These are phyloP conservation scores for Scylla paramamosain DNA, from an alignment of 1,140 invertebrate genomes.

Conservation along the genomic window DNA sequence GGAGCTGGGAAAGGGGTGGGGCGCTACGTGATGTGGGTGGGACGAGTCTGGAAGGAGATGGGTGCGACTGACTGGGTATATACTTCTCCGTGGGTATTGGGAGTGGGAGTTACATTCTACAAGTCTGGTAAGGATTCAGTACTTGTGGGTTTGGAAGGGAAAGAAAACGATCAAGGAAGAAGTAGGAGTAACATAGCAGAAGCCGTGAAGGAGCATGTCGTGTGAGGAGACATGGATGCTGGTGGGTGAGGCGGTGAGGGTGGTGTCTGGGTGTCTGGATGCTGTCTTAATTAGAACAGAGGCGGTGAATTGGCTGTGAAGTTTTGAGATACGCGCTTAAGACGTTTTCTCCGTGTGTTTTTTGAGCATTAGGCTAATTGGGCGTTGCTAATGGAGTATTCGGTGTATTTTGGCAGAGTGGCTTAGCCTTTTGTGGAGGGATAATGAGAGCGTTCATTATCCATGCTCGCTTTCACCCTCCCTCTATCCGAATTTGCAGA, in stretches of 20 bases:
- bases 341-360: slow-evolving; percentile 49
- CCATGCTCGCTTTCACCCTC: not conserved
- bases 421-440: slow-evolving; percentile 54
- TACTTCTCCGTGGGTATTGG: too few relatives aligned
- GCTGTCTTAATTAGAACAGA: slow-evolving; percentile 59
- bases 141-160: not conserved
- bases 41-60: too few relatives aligned
- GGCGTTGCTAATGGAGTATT: slow-evolving; percentile 59
- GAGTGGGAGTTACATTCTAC: too few relatives aligned
- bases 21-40: not conserved
- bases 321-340: slow-evolving; percentile 64
- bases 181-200: not conserved
- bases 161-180: not conserved
- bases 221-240: not conserved
- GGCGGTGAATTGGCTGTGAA: slow-evolving; percentile 61
- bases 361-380: slow-evolving; percentile 63
- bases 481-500: not conserved
- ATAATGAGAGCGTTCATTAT: slow-evolving; percentile 13
- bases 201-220: not conserved
- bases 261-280: slow-evolving; percentile 38
- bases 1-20: not conserved
- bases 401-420: slow-evolving; percentile 53
- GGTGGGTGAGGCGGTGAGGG: not conserved
- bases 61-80: too few relatives aligned
- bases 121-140: too few relatives aligned